phyloP scores from a whole-genome alignment of 2,797 vertebrate genomes.

The Heteromormyrus szaboi region DNA sequence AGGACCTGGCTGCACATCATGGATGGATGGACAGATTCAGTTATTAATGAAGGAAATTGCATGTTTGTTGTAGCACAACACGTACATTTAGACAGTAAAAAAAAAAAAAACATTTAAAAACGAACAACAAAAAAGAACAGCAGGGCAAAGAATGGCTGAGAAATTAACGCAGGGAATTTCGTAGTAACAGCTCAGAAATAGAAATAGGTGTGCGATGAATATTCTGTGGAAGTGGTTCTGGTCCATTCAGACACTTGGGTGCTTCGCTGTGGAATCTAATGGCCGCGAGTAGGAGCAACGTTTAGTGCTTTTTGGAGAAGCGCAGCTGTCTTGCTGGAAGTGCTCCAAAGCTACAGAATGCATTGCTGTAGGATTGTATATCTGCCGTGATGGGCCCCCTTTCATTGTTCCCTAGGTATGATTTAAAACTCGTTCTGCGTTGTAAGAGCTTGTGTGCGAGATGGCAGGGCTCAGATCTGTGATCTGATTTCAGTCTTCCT shows the following conservation, averaged over 20 bases:
- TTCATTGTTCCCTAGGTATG: not conserved
- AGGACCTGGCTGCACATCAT: not conserved
- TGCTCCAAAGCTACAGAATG: not conserved
- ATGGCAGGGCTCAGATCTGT: not conserved
- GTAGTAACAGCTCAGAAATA: not conserved
- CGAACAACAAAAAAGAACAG: not conserved
- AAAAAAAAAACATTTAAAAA: not conserved
- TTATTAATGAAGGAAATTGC: not conserved
- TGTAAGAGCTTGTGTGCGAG: not conserved
- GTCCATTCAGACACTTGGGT: not conserved
- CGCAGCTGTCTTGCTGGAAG: not conserved
- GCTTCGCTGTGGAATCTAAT: not conserved
- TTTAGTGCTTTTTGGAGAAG: not conserved
- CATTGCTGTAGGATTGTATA: not conserved
- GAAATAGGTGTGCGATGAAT: not conserved
- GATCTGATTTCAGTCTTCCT: not conserved
- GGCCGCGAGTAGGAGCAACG: not conserved
- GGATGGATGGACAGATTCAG: not conserved
- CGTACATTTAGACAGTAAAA: not conserved
- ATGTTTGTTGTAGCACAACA: not conserved
- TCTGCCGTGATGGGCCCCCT: not conserved
- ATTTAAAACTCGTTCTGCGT: not conserved
- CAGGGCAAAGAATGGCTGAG: not conserved
- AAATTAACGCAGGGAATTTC: not conserved
- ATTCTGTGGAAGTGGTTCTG: not conserved